A percentile compares a stretch with the other conserved stretches of the same genome.
Conservation (phyloP, 2,888 invertebrate genomes). For the Lasioglossum calceatum region DNA sequence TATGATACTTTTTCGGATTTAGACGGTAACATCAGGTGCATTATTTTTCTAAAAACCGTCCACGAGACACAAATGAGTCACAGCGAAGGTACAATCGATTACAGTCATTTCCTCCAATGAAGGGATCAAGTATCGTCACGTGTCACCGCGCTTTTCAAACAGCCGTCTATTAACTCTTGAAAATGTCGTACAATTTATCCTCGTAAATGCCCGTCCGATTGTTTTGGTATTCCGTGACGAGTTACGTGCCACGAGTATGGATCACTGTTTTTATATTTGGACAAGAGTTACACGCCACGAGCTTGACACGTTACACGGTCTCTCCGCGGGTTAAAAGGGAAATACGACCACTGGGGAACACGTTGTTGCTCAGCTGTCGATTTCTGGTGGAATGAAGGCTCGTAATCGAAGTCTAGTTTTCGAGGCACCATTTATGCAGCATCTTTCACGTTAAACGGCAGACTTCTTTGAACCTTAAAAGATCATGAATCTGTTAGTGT, state of each 20-base stretch:
- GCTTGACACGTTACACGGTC: slow-evolving; percentile 35
- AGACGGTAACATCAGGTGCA: no score
- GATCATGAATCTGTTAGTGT: background rate
- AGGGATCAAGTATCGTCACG: background rate
- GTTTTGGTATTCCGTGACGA: slow-evolving; percentile 14
- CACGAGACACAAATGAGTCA: background rate
- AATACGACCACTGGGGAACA: background rate
- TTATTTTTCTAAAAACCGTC: background rate
- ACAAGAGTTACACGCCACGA: slow-evolving; percentile 26
- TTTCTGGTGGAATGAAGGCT: background rate
- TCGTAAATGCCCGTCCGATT: background rate
- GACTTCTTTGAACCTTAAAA: background rate
- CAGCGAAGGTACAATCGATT: background rate
- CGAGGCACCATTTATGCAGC: background rate
- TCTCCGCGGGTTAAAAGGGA: slow-evolving; percentile 18
- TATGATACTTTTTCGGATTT: no score
- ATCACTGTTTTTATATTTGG: slow-evolving; percentile 35
- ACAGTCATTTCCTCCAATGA: background rate
- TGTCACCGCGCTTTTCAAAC: background rate
- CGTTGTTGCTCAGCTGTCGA: no score
- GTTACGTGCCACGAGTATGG: background rate
- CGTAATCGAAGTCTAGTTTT: slow-evolving; percentile 15
- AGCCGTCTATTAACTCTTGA: slow-evolving; percentile 13
- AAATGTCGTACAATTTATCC: background rate
- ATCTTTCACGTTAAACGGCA: background rate